phyloP scores from a whole-genome alignment of 2,888 invertebrate species.

The Athalia rosae region DNA sequence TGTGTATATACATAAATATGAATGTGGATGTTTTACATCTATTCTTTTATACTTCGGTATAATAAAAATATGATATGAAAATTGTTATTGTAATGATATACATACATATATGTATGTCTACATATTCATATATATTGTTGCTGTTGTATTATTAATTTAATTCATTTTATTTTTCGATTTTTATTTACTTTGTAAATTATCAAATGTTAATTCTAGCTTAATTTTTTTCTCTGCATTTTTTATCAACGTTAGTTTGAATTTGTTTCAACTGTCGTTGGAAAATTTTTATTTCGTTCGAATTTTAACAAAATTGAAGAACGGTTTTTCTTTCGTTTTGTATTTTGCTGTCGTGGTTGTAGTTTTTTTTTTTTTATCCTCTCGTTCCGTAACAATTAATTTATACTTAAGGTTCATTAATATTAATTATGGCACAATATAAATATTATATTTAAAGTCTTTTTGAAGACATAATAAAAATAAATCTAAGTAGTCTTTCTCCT shows the following conservation, averaged over 20 bases:
- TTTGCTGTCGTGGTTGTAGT: not conserved
- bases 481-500: slow-evolving; percentile 72
- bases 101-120: not conserved
- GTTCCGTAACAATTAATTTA: slow-evolving; percentile 70
- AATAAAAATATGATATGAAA: too few relatives aligned
- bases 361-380: slow-evolving; percentile 45
- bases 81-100: not conserved
- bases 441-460: slow-evolving; percentile 73
- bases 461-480: slow-evolving; percentile 73
- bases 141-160: not conserved
- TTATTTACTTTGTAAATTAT: not conserved
- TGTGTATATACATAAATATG: too few relatives aligned
- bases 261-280: too few relatives aligned
- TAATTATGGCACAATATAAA: slow-evolving; percentile 73
- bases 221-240: too few relatives aligned
- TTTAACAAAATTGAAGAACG: not conserved
- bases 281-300: not conserved
- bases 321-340: slow-evolving; percentile 32
- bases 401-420: slow-evolving; percentile 71
- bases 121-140: slow-evolving; percentile 2
- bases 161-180: not conserved
- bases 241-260: too few relatives aligned
- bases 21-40: too few relatives aligned
- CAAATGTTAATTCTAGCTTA: too few relatives aligned
- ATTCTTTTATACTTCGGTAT: too few relatives aligned